Conservation (phyloP, 2,888 invertebrate species). For the Microdon myrmicae region DNA sequence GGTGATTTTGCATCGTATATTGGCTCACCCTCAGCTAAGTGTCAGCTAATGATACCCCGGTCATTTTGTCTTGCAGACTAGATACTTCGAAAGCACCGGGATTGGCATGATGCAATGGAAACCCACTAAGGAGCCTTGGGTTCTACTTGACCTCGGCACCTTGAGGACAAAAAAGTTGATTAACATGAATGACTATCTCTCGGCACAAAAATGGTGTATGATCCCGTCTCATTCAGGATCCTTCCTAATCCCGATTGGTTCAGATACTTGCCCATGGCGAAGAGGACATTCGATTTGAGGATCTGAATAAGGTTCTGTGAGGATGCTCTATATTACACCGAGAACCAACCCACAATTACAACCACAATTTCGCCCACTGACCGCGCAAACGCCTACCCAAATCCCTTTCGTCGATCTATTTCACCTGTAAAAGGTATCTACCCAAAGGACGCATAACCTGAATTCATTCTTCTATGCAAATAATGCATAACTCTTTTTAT, state of each 20-base stretch:
- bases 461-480: no score
- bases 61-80: slow-evolving; percentile 88
- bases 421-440: no score
- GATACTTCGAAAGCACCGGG: slow-evolving; percentile 84
- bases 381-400: no score
- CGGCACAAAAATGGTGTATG: slow-evolving; percentile 87
- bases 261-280: slow-evolving; percentile 85
- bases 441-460: no score
- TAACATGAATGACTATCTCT: slow-evolving; percentile 86
- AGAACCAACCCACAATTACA: no score
- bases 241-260: slow-evolving; percentile 84
- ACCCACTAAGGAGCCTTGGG: slow-evolving; percentile 83
- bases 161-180: slow-evolving; percentile 88
- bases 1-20: slow-evolving; percentile 86
- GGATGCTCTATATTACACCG: no score
- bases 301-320: slow-evolving; percentile 70
- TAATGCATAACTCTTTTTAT: no score
- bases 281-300: slow-evolving; percentile 79
- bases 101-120: slow-evolving; percentile 86
- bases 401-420: no score
- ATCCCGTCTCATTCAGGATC: slow-evolving; percentile 87
- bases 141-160: slow-evolving; percentile 87
- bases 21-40: slow-evolving; percentile 88
- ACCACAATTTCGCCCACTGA: no score
- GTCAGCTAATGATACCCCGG: slow-evolving; percentile 86